Evolutionary conservation across 2,888 invertebrate species (phyloP), one percentile per base, ranked within the genome.

Genomic region (Theretra japonica): DNA sequence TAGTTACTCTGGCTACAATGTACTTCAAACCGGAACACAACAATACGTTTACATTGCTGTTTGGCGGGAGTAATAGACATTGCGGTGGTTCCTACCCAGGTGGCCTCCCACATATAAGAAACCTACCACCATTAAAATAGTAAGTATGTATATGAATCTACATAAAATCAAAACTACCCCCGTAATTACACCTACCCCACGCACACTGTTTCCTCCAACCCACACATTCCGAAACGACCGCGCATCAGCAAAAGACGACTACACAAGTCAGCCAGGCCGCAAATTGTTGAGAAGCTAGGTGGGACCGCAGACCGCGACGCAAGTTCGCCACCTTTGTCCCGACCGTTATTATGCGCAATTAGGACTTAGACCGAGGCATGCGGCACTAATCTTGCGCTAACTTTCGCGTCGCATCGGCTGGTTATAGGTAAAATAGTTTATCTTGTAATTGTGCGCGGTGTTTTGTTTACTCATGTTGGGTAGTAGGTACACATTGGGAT

Each of bases 291-390:
- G 84, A 78, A 86, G 87, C 83, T 77, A 84, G 84, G 83, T 79
- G 82, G 73, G 80, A 86, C 90, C 90, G 80, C 90, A 86, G 76
- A 84, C 84, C 83, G 76, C 82, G 82, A 81, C 83, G 84, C 84
- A 87, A 88, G 82, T 86, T 85, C 82, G 80, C 73, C 79, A 84
- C 88, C 89, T 89, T 88, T 88, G 88, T 87, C 83, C 84, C 79
- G 82, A 77, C 87, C 81, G 85, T 91, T 91, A 92, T 91, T 93
- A 90, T 90, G 90, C 82, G 83, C 90, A 91, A 93, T 92, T 93
- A 92, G 86, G 85, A 86, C 88, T 87, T 84, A 87, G 86, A 88
- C 85, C 85, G 86, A 86, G 85, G 82, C 84, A 83, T 80, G 86
- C 84, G 79, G 84, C 84, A 84, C 90, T 91, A 92, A 92, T 91